These are phyloP conservation scores for Scalopus aquaticus DNA, from an alignment of 2,113 vertebrate species.

Conservation along the genomic window DNA sequence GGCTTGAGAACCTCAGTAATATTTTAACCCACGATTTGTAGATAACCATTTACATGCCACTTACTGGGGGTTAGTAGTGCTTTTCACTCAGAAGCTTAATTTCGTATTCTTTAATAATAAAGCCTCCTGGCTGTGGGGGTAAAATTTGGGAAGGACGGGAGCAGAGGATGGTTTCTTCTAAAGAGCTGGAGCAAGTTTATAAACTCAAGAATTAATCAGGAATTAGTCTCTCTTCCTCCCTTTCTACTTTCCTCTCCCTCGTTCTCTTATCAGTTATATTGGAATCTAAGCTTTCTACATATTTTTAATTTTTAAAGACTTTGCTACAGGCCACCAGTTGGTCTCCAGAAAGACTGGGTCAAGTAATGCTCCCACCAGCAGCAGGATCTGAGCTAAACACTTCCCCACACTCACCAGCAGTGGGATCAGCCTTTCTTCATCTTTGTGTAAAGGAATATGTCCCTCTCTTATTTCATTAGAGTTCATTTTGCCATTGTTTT, in stretches of 20 bases:
- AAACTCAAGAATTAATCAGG: neutral
- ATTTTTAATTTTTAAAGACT: neutral
- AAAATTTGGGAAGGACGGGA: neutral
- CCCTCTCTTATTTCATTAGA: neutral
- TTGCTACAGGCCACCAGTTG: neutral
- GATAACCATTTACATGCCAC: neutral
- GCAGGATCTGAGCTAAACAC: neutral
- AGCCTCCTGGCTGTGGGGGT: neutral
- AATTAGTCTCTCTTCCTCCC: neutral
- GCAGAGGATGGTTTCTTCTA: neutral
- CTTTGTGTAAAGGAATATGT: neutral
- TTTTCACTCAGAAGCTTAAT: constrained; percentile 21
- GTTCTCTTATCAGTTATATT: neutral
- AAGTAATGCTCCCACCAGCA: neutral
- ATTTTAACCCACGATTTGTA: constrained; percentile 7
- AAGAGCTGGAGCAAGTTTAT: neutral
- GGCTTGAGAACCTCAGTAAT: constrained; percentile 24
- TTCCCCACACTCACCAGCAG: neutral
- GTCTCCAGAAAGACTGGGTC: neutral
- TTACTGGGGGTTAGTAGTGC: neutral
- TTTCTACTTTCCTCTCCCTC: neutral
- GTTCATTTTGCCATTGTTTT: neutral
- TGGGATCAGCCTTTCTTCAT: neutral
- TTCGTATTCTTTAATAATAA: neutral
- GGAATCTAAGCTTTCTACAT: neutral